A percentile compares a stretch with the other conserved stretches of the same genome.
Evolutionary conservation across 2,888 invertebrate genomes (phyloP).

Genomic region (Zaprionus lineosus): DNA sequence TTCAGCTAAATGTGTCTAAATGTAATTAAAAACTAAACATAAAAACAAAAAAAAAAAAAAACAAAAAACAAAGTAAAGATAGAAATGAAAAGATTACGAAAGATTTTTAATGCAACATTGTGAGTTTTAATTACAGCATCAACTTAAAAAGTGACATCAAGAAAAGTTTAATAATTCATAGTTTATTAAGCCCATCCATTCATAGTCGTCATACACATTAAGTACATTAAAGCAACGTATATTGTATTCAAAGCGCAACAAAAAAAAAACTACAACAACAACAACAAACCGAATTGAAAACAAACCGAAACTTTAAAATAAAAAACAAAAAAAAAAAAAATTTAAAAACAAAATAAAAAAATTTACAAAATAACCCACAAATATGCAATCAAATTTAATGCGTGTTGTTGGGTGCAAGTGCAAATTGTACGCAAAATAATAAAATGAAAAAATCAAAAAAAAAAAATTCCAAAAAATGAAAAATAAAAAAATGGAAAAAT

Average conservation of each 20-base stretch:
- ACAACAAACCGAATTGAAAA: slow-evolving; percentile 54
- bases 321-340: slow-evolving; percentile 23
- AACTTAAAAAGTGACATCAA: slow-evolving; percentile 49
- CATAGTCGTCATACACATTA: slow-evolving; percentile 75
- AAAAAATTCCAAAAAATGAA: slow-evolving; percentile 34
- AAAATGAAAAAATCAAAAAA: slow-evolving; percentile 37
- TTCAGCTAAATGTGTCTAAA: slow-evolving; percentile 75
- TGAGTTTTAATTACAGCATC: slow-evolving; percentile 70
- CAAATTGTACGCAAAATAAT: slow-evolving; percentile 39
- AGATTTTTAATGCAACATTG: slow-evolving; percentile 73
- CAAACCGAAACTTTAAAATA: slow-evolving; percentile 39
- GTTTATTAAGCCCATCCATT: slow-evolving; percentile 76
- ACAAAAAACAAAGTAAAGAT: slow-evolving; percentile 21
- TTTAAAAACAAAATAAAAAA: slow-evolving; percentile 16
- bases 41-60: slow-evolving; percentile 43
- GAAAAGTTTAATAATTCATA: slow-evolving; percentile 73
- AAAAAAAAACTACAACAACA: slow-evolving; percentile 29
- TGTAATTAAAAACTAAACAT: slow-evolving; percentile 64
- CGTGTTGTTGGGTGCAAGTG: slow-evolving; percentile 49
- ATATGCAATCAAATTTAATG: slow-evolving; percentile 54
- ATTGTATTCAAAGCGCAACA: slow-evolving; percentile 44
- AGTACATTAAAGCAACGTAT: slow-evolving; percentile 56
- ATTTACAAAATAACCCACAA: slow-evolving; percentile 22
- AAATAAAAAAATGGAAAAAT: slow-evolving; percentile 45
- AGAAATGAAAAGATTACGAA: slow-evolving; percentile 43